Evolutionary conservation across 2,113 vertebrate species (phyloP), one percentile per base, ranked within the genome.

Genomic region (Oncorhynchus mykiss): DNA sequence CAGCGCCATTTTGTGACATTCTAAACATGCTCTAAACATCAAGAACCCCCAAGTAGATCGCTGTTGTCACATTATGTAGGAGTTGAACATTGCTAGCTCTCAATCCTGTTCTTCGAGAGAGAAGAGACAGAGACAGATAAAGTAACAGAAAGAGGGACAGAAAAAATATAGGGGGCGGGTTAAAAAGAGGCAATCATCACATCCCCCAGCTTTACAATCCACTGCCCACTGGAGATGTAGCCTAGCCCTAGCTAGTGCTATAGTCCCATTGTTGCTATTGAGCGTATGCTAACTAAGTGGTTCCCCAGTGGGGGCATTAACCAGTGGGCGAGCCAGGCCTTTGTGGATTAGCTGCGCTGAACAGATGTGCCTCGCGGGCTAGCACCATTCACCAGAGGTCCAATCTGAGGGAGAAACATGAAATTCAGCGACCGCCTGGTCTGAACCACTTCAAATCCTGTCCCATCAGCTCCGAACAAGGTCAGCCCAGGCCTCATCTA

Each of bases 281-380:
- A 22, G 39, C 54, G 75, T 78, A 64, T 83, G 77, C 79, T 81
- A 71, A 79, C 62, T 76, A 78, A 85, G 78, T 13, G 74, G 76
- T 22, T 27, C 75, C 73, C 67, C 80, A 24, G 73, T 74, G 72
- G 79, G 75, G 48, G 71, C 79, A 69, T 86, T 80, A 80, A 49
- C 73, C 80, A 72, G 79, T 54, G 27, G 67, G 71, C 67, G 45
- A 65, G 82, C 76, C 76, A 70, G 78, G 12, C 7, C n/a, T 67
- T 85, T 83, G 79, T 88, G 84, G 80, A 83, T 77, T 78, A 82
- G 79, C 79, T 77, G 51, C 76, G 59, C 77, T 85, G 76, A 81
- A 75, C 87, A 88, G 83, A 83, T 88, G 83, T 79, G 84, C 85
- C 84, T 31, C 62, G 22, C 81, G 84, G 29, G 25, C 25, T 60